Evolutionary conservation across 1,140 invertebrate genomes (phyloP), one percentile per base, ranked within the genome.

Genomic region (Drosophila ambigua): DNA sequence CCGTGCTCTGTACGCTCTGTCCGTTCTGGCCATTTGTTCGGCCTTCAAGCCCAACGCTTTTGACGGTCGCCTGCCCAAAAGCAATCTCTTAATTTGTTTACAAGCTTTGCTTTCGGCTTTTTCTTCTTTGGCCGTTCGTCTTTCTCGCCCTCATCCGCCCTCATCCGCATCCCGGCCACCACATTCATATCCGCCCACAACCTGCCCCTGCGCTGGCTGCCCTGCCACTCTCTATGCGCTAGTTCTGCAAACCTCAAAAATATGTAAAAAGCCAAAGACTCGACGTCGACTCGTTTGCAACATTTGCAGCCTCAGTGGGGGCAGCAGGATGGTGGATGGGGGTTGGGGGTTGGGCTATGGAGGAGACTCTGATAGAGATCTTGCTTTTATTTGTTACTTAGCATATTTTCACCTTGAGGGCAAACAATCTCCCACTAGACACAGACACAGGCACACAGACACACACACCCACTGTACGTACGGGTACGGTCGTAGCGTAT

Each of bases 51-150:
- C 68, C 58, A 77, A 79, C 72, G 80, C 77, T 77, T 85, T 85
- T 78, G 78, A 82, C 74, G 74, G 82, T 76, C 69, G 82, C 57
- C 78, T 82, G 82, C 49, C 82, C 82, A 72, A 85, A 85, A 85
- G 82, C 82, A 85, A 85, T 85, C 82, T 85, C 82, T 85, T 85
- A 85, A 85, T 85, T 85, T 85, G 82, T 85, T 85, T 85, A 85
- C 82, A 82, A 85, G 82, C 74, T 78, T 73, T 81, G 77, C 82
- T 85, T 80, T 85, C 68, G 82, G 74, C 78, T 83, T 83, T 74
- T 69, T 71, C 67, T 39, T 39, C 80, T 84, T 79, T 83, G 72
- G 62, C 65, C 35, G 48, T 68, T 45, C 68, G 72, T 52, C 59
- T 69, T 52, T 72, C 61, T 74, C 49, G 39, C 45, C 26, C 24